phyloP scores from a whole-genome alignment of 2,888 invertebrate genomes.

The Herminia tarsipennalis region DNA sequence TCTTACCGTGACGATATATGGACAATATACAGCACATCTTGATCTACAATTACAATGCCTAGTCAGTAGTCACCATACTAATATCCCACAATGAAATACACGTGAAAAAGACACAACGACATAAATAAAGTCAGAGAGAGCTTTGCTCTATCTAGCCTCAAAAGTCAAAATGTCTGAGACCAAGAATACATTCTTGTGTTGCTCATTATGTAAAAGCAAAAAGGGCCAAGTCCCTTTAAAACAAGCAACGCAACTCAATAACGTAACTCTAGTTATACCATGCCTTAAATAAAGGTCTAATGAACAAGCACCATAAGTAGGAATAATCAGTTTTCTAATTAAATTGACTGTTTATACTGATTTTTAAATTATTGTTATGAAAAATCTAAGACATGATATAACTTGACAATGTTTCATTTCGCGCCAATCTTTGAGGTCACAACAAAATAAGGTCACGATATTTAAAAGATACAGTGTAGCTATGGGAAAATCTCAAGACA shows the following conservation, averaged over 20 bases:
- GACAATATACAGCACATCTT: conserved; percentile 8
- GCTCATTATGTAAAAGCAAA: no score
- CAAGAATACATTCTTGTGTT: no score
- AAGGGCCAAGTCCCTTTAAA: no score
- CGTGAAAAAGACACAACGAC: conserved; percentile 7
- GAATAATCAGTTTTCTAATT: conserved; percentile 25
- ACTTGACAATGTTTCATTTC: conserved; percentile 10
- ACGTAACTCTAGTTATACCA: no score
- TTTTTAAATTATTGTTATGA: conserved; percentile 3
- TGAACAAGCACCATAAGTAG: conserved; percentile 35
- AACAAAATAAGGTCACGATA: conserved; percentile 6
- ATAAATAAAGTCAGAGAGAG: conserved; percentile 11
- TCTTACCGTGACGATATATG: neutral
- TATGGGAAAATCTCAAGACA: conserved; percentile 17
- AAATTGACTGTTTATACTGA: conserved; percentile 15
- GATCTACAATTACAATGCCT: conserved; percentile 9
- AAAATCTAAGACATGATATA: conserved; percentile 25
- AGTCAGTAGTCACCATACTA: neutral
- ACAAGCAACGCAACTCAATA: no score
- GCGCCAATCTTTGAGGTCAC: conserved; percentile 19
- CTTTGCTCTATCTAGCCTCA: conserved; percentile 17
- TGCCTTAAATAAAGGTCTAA: conserved; percentile 25
- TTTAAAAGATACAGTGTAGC: conserved; percentile 6
- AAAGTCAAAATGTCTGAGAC: neutral
- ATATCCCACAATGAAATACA: conserved; percentile 7